Percentiles rank a stretch among this genome's conserved stretches.
Conservation (phyloP, 2,113 vertebrate genomes). For the Neotragus pygmaeus region DNA sequence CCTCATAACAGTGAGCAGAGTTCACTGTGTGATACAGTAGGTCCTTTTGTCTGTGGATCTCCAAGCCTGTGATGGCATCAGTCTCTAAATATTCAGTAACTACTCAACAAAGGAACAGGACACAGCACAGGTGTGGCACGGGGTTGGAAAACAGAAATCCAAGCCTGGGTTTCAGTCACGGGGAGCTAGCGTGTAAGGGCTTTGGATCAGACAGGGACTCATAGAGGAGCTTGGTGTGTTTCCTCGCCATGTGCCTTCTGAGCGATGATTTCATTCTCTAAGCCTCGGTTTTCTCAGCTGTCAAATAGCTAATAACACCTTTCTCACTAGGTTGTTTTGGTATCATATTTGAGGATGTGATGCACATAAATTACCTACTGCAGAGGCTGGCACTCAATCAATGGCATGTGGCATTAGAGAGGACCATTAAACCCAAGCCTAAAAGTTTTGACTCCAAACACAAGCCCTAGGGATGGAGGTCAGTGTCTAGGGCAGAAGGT, state of each 20-base stretch:
- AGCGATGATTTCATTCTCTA: not conserved
- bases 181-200: too few relatives aligned
- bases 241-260: not conserved
- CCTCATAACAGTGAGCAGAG: not conserved
- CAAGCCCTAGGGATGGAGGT: not conserved
- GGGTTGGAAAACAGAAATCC: not conserved
- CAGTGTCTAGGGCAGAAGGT: not conserved
- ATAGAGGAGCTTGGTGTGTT: rapidly evolving
- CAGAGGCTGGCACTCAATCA: not conserved
- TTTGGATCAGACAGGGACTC: not conserved
- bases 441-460: not conserved
- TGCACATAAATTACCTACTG: not conserved
- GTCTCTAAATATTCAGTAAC: rapidly evolving
- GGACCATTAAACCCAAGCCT: not conserved
- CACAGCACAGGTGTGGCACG: not conserved
- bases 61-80: not conserved
- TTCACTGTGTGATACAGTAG: not conserved
- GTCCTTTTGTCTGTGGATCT: not conserved
- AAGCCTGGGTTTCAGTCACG: not conserved
- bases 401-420: not conserved
- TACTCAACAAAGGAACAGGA: not conserved
- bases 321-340: not conserved
- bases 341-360: not conserved
- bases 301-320: not conserved
- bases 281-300: not conserved